phyloP scores from a whole-genome alignment of 2,797 vertebrate genomes.

The Anguilla obscura region DNA sequence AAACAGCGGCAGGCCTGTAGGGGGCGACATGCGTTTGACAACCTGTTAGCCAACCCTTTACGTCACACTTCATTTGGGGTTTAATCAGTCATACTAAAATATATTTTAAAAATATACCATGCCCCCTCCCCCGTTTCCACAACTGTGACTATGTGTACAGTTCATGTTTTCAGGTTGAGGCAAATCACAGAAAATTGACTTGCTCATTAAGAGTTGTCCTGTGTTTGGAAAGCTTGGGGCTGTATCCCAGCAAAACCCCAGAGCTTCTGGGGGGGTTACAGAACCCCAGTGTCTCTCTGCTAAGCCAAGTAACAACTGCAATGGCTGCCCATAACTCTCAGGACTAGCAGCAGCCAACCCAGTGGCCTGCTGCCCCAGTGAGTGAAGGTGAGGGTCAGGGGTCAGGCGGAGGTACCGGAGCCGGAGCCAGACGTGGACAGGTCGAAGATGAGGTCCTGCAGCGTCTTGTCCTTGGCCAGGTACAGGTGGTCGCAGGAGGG shows the following conservation, averaged over 20 bases:
- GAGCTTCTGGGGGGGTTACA: background rate
- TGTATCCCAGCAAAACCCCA: background rate
- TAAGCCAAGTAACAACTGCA: background rate
- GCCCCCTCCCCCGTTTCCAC: too few species aligned
- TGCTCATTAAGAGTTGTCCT: background rate
- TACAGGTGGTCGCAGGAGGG: slow-evolving; percentile 92
- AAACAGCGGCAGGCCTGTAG: slow-evolving; percentile 85
- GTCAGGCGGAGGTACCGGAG: slow-evolving; percentile 74
- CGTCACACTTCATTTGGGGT: background rate
- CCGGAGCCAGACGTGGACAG: slow-evolving; percentile 95
- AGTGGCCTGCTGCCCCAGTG: background rate
- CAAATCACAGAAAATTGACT: background rate
- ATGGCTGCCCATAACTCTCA: background rate
- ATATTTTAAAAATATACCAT: too few species aligned
- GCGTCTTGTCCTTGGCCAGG: slow-evolving; percentile 89
- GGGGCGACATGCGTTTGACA: background rate
- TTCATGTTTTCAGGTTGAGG: too few species aligned
- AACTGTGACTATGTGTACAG: too few species aligned
- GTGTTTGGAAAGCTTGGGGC: background rate
- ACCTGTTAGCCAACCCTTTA: background rate
- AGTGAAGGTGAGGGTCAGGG: background rate
- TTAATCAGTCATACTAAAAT: background rate
- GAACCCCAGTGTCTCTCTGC: background rate
- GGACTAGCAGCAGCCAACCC: background rate
- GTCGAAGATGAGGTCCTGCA: slow-evolving; percentile 94